phyloP scores from a whole-genome alignment of 2,113 vertebrate genomes.

The Aleadryas rufinucha region DNA sequence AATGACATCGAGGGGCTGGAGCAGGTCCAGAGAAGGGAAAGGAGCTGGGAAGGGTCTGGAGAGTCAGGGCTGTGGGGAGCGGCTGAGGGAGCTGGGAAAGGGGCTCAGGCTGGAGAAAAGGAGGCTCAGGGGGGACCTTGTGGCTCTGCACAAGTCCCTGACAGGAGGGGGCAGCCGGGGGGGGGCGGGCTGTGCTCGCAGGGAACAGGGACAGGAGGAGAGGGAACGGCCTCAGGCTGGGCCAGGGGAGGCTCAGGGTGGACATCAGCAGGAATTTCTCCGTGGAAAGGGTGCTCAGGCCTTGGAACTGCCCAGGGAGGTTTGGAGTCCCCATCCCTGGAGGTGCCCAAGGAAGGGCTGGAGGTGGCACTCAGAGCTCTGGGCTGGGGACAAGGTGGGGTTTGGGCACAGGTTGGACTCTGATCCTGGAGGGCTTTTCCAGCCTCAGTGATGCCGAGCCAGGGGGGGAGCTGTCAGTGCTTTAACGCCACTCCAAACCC shows the following conservation, averaged over 20 bases:
- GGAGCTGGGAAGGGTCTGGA: background rate
- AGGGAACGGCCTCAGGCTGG: accelerated
- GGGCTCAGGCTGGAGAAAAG: background rate
- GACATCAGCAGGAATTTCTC: background rate
- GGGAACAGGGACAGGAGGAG: background rate
- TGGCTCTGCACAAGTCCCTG: background rate
- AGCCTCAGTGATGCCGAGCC: background rate
- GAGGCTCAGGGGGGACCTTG: background rate
- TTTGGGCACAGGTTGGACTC: accelerated
- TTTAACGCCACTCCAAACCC: background rate
- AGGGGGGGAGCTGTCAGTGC: background rate
- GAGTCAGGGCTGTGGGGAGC: background rate
- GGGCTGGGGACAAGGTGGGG: background rate
- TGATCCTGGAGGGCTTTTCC: background rate
- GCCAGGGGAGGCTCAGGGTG: accelerated
- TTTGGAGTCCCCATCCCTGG: background rate
- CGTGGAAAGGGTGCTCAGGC: background rate
- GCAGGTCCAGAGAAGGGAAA: accelerated
- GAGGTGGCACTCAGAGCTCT: accelerated
- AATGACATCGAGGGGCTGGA: background rate
- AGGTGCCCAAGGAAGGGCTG: background rate
- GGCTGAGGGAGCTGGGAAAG: background rate
- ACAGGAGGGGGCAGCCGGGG: background rate
- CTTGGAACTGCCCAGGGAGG: background rate
- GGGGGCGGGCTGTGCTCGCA: background rate